A percentile compares a stretch with the other conserved stretches of the same genome.
Conservation (phyloP, 2,888 invertebrate genomes). For the Drosophila yooni region DNA sequence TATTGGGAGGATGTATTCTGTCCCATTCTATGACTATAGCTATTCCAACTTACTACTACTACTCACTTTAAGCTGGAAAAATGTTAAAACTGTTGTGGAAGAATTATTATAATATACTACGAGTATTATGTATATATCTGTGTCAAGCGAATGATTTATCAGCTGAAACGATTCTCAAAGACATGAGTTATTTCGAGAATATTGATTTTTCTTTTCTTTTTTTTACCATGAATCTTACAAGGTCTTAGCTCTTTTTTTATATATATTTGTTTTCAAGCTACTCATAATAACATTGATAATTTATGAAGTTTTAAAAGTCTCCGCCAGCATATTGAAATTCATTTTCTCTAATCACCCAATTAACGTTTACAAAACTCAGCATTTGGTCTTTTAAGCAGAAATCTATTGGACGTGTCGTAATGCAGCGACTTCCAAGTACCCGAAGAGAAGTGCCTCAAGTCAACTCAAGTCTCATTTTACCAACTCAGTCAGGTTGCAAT, state of each 20-base stretch:
- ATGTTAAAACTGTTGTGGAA: neutral
- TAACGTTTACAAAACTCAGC: slow-evolving; percentile 45
- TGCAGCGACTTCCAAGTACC: slow-evolving; percentile 47
- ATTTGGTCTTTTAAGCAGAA: slow-evolving; percentile 53
- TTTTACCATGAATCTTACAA: neutral
- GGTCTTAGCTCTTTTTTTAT: neutral
- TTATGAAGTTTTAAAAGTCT: neutral
- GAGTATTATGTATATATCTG: neutral
- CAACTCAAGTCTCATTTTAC: slow-evolving; percentile 14
- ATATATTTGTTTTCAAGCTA: neutral
- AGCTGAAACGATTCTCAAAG: neutral
- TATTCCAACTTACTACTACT: neutral
- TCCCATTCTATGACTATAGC: neutral
- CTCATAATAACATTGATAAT: neutral
- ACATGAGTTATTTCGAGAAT: neutral
- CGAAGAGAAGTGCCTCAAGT: slow-evolving; percentile 8
- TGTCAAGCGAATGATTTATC: neutral
- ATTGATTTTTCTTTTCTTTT: neutral
- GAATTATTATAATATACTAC: neutral
- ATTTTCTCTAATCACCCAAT: slow-evolving; percentile 63
- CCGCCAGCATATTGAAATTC: slow-evolving; percentile 1
- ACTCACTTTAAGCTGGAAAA: neutral
- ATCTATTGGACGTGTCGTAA: slow-evolving; percentile 67
- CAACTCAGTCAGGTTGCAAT: slow-evolving; percentile 36
- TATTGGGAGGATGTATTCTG: neutral